phyloP scores from a whole-genome alignment of 2,888 invertebrate genomes.

The Xanthia icteritia region DNA sequence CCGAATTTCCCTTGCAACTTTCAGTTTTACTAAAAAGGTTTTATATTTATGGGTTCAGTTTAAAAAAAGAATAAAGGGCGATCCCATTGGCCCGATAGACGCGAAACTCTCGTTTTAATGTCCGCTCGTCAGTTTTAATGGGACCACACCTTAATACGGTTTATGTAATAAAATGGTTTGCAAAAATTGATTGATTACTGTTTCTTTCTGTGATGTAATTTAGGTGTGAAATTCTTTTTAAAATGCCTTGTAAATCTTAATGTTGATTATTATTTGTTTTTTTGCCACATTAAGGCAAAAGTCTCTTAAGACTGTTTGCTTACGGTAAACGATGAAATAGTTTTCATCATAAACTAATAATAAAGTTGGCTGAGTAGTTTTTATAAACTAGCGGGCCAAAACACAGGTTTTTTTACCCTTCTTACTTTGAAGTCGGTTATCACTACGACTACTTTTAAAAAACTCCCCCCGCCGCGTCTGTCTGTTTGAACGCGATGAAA shows the following conservation, averaged over 20 bases:
- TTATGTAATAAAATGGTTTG: conserved; percentile 60
- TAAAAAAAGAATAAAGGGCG: conserved; percentile 69
- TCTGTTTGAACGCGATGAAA: too few relatives aligned
- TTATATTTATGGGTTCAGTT: conserved; percentile 66
- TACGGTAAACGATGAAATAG: neutral
- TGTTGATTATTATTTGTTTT: conserved; percentile 42
- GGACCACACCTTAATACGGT: conserved; percentile 69
- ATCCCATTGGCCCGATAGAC: conserved; percentile 75
- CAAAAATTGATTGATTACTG: conserved; percentile 70
- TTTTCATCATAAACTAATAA: neutral
- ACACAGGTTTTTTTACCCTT: neutral
- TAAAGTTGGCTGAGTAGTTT: neutral
- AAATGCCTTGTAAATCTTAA: conserved; percentile 33
- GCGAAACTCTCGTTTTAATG: conserved; percentile 73
- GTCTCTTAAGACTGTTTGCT: neutral
- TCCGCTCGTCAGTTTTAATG: conserved; percentile 79
- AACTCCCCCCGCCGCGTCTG: too few relatives aligned
- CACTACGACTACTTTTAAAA: too few relatives aligned
- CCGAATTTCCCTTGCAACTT: conserved; percentile 57
- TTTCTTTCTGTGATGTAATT: conserved; percentile 65
- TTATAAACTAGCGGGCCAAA: neutral
- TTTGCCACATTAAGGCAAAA: neutral
- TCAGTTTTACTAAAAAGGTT: conserved; percentile 69
- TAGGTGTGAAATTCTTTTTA: conserved; percentile 59
- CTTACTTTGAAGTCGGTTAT: neutral